Base-by-base conservation (phyloP, 2,113 vertebrate species). In the Danio rerio region DNA sequence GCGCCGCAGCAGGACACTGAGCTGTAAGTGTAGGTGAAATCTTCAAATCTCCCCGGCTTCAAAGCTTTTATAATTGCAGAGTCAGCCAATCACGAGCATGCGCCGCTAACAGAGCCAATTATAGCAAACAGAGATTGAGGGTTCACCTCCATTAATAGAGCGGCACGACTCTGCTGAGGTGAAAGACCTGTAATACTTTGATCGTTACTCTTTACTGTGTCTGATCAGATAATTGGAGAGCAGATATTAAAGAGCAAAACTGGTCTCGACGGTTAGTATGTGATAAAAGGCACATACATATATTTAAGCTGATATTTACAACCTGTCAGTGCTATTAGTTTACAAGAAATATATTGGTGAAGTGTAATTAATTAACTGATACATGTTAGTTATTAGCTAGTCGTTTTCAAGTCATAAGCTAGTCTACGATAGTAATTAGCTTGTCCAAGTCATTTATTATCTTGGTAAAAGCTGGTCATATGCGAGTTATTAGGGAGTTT, bases 21-120 rank as follows among this genome's bases (percentile, higher is more conserved):
- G 20, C 10, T 61, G 42, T 61, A 61, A 13, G 43, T 6, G 73
- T 20, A 76, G 42, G 55, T 61, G 56, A 76, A 76, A 61, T 58
- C 68, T 52, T n/a, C 68, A 76, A 61, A 49, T 42, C 68, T 52
- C 20, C 68, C 45, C 45, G 56, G 72, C 53, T 74, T 31, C 70
- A 72, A 40, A 42, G 31, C 9, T 5, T 74, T 62, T 61, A 47
- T 76, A 61, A 76, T 76, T 76, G 52, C 72, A 76, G 56, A 61
- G n/a, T 75, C 15, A 75, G n/a, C 18, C 74, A 76, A 61, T 49
- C 73, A 49, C 16, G 21, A 6, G 45, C 45, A 18, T 21, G 7
- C 72, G 56, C 53, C 16, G 2, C 1, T 58, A 75, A 75, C 72
- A 11, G 52, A 74, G 72, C 16, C 72, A 75, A 74, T 74, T 59